Base-by-base conservation (phyloP, 2,113 vertebrate species). In the Oreochromis spilurus region DNA sequence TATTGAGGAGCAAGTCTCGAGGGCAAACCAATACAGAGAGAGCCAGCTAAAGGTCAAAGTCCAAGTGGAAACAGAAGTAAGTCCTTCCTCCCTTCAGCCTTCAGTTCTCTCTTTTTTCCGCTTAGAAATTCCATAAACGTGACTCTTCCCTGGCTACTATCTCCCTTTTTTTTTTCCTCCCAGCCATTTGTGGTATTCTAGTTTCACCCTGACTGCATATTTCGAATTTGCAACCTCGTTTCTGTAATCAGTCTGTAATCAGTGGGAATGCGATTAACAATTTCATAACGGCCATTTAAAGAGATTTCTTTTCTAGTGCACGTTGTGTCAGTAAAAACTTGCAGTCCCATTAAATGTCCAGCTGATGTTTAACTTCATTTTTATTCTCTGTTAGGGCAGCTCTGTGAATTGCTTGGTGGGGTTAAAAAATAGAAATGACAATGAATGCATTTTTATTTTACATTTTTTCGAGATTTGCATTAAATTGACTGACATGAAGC, bases 1-100 rank as follows among this genome's bases (percentile, higher is more conserved):
- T 84, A 99, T 99, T 0, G 98, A 99, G 84, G 98, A 99, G 84
- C 98, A 99, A 92, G 98, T 99, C 70, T 97, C 97, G 48, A 96
- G 98, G 43, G 98, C 98, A 87, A 99, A 99, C 95, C 97, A 98
- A 40, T 98, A 98, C 93, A 97, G 98, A 93, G 98, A 99, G 91
- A 98, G 97, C 77, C 98, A 99, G 90, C 95, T 99, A 84, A 98
- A 98, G 79, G 96, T 99, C 78, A 99, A 98, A 95, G 97, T 99
- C 92, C 98, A 99, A 96, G 98, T 99, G 65, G 98, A 99, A 95
- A 99, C 97, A 0, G 98, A 99, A 97, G 98, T 99, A 81, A 96
- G 97, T 94, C 29, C 4, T 36, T 84, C 79, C 65, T 87, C 38
- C 9, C 13, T 53, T 75, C 48, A 24, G 87, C 13, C 21, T 14